Evolutionary conservation across 2,113 vertebrate species (phyloP), one percentile per base, ranked within the genome.

Genomic region (Silurus meridionalis): DNA sequence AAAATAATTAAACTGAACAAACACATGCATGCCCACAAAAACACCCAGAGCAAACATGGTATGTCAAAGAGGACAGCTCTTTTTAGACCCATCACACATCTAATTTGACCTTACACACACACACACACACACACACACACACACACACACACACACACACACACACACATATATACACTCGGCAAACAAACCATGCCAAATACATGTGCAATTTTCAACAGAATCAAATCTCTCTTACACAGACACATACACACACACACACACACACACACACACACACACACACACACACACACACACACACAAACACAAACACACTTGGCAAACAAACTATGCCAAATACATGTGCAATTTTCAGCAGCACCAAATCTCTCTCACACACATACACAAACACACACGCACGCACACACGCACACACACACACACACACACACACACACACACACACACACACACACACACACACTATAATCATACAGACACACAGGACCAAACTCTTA

Each of bases 1-100:
- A 84, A 83, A 86, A 88, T 86, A 84, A 88, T 86, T 80, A 86
- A 83, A 58, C 57, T 13, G 67, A 82, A 84, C 83, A 83, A 79
- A 88, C 71, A 63, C 55, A 75, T 6, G 19, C 77, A 84, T 71
- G 69, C 66, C 61, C 82, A 84, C 64, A 80, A 46, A 83, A 48
- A 46, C 69, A 86, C 74, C 23, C 48, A 75, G 23, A 75, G 50
- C 81, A 89, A 79, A 80, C 82, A 84, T 9, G 15, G 14, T 37
- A 71, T 82, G 78, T 87, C 82, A 84, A 48, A 75, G 82, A 75
- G 28, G 66, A 86, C 13, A 81, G 53, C 77, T 75, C 23, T 64
- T 8, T 86, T 83, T 66, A 74, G 75, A 48, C 52, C 19, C 64
- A 80, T 80, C 81, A 48, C 77, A 78, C 84, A 69, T 80, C 78